Percentiles rank a stretch among this genome's conserved stretches.
phyloP scores from a whole-genome alignment of 2,888 invertebrate genomes.

The Acronicta aceris region DNA sequence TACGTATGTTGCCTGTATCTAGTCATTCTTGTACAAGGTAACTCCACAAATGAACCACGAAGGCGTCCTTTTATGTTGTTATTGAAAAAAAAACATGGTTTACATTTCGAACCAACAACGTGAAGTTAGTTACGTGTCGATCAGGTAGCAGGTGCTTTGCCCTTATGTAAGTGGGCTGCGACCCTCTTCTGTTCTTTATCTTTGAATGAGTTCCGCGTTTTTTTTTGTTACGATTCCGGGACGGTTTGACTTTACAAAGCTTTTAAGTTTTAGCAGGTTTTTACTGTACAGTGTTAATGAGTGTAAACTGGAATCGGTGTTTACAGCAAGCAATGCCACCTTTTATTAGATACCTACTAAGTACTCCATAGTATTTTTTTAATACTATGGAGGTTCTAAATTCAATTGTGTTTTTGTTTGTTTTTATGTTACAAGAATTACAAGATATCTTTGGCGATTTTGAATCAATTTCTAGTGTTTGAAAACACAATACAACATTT shows the following conservation, averaged over 20 bases:
- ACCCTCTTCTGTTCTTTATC: constrained; percentile 51
- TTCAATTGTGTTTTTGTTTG: no score
- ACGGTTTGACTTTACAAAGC: constrained; percentile 19
- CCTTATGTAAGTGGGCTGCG: constrained; percentile 51
- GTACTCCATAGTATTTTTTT: no score
- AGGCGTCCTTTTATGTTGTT: neutral
- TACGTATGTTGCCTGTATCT: no score
- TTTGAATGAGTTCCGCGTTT: constrained; percentile 49
- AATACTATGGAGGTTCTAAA: no score
- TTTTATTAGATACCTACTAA: no score
- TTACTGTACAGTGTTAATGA: constrained; percentile 7
- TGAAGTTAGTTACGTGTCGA: constrained; percentile 44
- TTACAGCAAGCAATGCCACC: no score
- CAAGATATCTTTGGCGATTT: no score
- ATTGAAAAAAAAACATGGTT: neutral
- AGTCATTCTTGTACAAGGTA: no score
- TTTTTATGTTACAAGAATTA: no score
- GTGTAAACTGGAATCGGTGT: neutral
- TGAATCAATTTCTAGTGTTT: no score
- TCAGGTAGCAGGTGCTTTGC: constrained; percentile 77
- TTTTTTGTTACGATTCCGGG: constrained; percentile 32
- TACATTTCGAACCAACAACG: constrained; percentile 32
- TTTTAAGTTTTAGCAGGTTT: constrained; percentile 15
- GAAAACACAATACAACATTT: no score
- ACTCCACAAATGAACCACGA: no score